phyloP scores from a whole-genome alignment of 2,113 vertebrate genomes.

The Ancistrus triradiatus region DNA sequence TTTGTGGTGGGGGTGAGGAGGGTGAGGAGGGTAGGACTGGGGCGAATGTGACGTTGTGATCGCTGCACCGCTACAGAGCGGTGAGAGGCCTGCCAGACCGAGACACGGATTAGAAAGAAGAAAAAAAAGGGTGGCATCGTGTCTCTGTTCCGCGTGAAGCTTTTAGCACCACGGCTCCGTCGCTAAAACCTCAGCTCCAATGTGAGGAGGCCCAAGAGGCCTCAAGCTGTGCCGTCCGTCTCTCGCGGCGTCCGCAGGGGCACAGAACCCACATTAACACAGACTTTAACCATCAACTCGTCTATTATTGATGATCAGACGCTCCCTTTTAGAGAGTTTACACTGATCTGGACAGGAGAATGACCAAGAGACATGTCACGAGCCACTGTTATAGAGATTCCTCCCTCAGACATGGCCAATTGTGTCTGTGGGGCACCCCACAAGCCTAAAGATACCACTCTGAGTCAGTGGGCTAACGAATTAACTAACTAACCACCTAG shows the following conservation, averaged over 20 bases:
- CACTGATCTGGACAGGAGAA: too few relatives aligned
- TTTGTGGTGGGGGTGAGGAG: not conserved
- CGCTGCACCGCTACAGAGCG: too few relatives aligned
- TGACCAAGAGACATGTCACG: too few relatives aligned
- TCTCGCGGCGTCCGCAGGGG: not conserved
- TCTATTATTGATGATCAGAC: conserved; percentile 73
- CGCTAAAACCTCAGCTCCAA: conserved; percentile 63
- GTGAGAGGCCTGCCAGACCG: not conserved
- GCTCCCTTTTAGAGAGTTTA: too few relatives aligned
- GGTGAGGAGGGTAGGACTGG: not conserved
- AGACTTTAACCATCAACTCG: conserved; percentile 52
- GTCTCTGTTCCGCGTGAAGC: conserved; percentile 49
- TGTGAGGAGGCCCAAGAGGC: conserved; percentile 25
- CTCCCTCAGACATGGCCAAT: too few relatives aligned
- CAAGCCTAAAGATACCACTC: too few relatives aligned
- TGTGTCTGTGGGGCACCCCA: too few relatives aligned
- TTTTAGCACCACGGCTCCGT: conserved; percentile 69
- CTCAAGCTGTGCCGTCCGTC: not conserved
- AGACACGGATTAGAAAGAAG: too few relatives aligned
- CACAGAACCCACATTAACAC: conserved; percentile 44
- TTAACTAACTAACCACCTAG: too few relatives aligned
- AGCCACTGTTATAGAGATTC: too few relatives aligned
- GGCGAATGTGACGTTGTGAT: not conserved
- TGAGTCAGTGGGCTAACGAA: too few relatives aligned
- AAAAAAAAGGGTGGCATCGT: conserved; percentile 21